Evolutionary conservation across 2,113 vertebrate genomes (phyloP).

Genomic region (Microtus montanus): DNA sequence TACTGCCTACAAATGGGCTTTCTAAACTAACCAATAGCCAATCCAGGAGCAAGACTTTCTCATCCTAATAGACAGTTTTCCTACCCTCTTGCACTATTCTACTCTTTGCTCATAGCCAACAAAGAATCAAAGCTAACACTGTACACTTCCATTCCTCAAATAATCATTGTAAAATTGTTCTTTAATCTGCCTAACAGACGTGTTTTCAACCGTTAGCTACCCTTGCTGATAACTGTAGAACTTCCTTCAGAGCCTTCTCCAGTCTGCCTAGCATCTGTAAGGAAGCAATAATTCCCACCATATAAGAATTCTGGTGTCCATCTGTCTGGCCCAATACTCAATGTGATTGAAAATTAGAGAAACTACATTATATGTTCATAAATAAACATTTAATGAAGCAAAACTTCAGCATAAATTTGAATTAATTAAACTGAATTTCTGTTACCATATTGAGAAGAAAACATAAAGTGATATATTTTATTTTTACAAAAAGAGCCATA

Average conservation of each 20-base stretch:
- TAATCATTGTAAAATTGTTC: neutral
- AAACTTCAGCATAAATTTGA: conserved; percentile 36
- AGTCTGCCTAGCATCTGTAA: neutral
- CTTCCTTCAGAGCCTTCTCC: neutral
- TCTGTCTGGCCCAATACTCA: neutral
- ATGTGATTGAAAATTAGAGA: conserved; percentile 43
- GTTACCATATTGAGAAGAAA: neutral
- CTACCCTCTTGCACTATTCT: neutral
- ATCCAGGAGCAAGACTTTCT: neutral
- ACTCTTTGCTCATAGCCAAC: neutral
- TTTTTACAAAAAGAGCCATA: neutral
- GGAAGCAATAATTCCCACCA: neutral
- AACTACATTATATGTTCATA: neutral
- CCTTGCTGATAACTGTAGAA: neutral
- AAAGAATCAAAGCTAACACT: neutral
- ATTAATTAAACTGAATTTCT: conserved; percentile 1
- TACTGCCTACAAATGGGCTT: neutral
- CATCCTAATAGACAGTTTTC: too few relatives aligned
- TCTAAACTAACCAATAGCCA: neutral
- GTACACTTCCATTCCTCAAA: neutral
- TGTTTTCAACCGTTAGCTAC: neutral
- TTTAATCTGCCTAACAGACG: neutral
- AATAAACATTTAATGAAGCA: conserved; percentile 33
- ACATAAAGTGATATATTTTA: conserved; percentile 10
- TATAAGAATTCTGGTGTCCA: neutral